Evolutionary conservation across 2,888 invertebrate genomes (phyloP).

Genomic region (Acronicta aceris): DNA sequence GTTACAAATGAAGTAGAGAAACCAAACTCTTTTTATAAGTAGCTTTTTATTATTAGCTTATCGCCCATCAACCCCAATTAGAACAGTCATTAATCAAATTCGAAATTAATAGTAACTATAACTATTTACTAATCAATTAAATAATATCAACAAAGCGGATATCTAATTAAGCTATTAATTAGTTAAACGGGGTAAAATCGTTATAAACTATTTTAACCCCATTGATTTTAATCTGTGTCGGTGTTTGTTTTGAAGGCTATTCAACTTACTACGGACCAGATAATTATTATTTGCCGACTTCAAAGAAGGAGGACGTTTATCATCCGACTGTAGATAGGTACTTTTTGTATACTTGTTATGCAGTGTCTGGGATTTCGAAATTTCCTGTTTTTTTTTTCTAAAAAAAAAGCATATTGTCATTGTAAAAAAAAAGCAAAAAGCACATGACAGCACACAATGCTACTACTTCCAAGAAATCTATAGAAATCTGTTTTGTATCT

Average conservation of each 20-base stretch:
- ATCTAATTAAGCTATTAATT: constrained; percentile 24
- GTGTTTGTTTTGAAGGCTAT: background rate
- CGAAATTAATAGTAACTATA: constrained; percentile 6
- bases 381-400: no score
- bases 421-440: no score
- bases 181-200: constrained; percentile 13
- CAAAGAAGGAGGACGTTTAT: no score
- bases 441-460: no score
- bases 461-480: no score
- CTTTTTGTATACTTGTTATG: no score
- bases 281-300: background rate
- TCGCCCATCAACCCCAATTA: constrained; percentile 11
- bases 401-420: no score
- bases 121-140: background rate
- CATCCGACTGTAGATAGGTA: no score
- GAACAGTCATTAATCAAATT: background rate
- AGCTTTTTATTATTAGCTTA: constrained; percentile 5
- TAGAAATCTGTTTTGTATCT: no score
- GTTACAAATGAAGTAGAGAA: background rate
- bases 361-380: no score
- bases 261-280: fast-evolving
- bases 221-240: background rate
- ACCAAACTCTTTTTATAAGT: background rate
- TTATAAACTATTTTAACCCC: background rate
- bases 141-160: constrained; percentile 10